Percentiles rank a stretch among this genome's conserved stretches.
These are phyloP conservation scores for Microchirus variegatus DNA, from an alignment of 2,797 vertebrate species.

Conservation along the genomic window DNA sequence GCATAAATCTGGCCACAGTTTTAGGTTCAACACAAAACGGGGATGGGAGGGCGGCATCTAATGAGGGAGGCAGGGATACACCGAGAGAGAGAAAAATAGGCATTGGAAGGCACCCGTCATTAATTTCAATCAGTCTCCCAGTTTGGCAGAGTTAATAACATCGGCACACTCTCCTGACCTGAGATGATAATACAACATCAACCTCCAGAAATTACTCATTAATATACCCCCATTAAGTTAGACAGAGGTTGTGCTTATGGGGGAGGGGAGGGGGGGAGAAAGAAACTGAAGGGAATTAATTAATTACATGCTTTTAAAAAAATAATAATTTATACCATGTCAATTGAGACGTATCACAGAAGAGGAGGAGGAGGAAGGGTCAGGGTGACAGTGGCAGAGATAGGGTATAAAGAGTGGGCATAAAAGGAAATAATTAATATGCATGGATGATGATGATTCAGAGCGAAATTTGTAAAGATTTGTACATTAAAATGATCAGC, in stretches of 20 bases:
- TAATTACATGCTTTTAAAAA: constrained; percentile 51
- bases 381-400: constrained; percentile 9
- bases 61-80: constrained; percentile 11
- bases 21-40: neutral
- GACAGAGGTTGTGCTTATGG: constrained; percentile 44
- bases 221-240: constrained; percentile 64
- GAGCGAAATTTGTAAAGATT: neutral
- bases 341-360: constrained; percentile 22
- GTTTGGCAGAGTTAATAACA: constrained; percentile 73
- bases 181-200: constrained; percentile 45
- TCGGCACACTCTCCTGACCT: constrained; percentile 60
- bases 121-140: constrained; percentile 69
- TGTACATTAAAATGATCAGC: neutral
- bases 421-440: constrained; percentile 12
- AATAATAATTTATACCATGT: constrained; percentile 38
- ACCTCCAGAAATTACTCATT: constrained; percentile 64
- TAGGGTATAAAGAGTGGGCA: neutral
- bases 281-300: constrained; percentile 41
- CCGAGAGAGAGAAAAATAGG: constrained; percentile 8
- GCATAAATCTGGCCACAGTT: constrained; percentile 3
- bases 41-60: neutral
- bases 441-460: neutral
- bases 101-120: constrained; percentile 32
- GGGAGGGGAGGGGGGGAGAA: no score
- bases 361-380: constrained; percentile 2